A percentile compares a stretch with the other conserved stretches of the same genome.
phyloP scores from a whole-genome alignment of 53 echinoderm and acorn worm genomes.

The Hippasteria phrygiana region DNA sequence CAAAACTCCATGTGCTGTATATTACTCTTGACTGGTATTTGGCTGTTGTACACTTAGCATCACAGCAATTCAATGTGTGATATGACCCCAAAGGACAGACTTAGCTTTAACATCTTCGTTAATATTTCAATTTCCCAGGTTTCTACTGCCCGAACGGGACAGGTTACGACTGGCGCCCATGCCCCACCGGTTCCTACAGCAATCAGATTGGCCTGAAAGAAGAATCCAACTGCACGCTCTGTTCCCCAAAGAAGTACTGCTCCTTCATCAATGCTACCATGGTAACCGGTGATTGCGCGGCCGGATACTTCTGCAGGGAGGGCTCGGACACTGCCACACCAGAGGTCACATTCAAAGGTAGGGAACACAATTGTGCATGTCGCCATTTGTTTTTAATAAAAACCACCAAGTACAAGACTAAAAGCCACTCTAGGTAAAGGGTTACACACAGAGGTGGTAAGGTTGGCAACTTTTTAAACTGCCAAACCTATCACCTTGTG shows the following conservation, averaged over 20 bases:
- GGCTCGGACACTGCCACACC: conserved; percentile 96
- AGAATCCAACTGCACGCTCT: conserved; percentile 87
- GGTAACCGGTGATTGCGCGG: conserved; percentile 79
- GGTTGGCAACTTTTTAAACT: too few relatives aligned
- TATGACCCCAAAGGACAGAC: too few relatives aligned
- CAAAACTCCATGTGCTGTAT: too few relatives aligned
- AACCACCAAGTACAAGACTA: too few relatives aligned
- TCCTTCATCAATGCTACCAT: conserved; percentile 82
- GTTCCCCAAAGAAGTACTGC: conserved; percentile 86
- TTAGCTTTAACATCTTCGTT: neutral
- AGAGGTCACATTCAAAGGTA: conserved; percentile 91
- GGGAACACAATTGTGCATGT: neutral
- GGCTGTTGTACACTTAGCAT: too few relatives aligned
- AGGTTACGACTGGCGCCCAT: conserved; percentile 96
- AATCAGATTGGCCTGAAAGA: conserved; percentile 85
- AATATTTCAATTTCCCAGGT: conserved; percentile 45
- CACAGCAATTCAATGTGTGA: too few relatives aligned
- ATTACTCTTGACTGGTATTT: too few relatives aligned
- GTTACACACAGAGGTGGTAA: too few relatives aligned
- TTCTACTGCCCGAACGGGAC: conserved; percentile 98
- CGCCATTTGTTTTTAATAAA: too few relatives aligned
- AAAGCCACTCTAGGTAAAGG: too few relatives aligned
- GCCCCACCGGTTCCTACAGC: conserved; percentile 92
- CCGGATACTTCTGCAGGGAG: conserved; percentile 89
- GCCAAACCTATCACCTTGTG: too few relatives aligned